Percentiles rank a stretch among this genome's conserved stretches.
phyloP scores from a whole-genome alignment of 2,888 invertebrate genomes.

The Catotricha subobsoleta region DNA sequence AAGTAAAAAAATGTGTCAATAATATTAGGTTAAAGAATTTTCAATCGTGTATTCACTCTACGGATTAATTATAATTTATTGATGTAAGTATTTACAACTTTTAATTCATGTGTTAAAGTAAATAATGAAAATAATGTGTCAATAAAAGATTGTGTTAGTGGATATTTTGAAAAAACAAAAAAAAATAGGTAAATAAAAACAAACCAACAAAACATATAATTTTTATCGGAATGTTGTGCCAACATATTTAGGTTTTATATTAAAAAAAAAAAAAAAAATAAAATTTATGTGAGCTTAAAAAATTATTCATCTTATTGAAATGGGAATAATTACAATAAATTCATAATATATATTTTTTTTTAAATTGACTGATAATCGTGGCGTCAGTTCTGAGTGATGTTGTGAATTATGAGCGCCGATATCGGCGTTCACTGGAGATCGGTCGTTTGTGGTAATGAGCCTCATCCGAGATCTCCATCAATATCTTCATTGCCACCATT shows the following conservation, averaged over 20 bases:
- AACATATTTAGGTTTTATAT: background rate
- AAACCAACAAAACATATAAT: background rate
- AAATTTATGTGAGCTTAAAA: background rate
- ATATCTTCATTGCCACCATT: conserved; percentile 13
- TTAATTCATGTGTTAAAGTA: too few relatives aligned
- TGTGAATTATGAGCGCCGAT: conserved; percentile 8
- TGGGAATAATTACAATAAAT: background rate
- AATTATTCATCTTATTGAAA: background rate
- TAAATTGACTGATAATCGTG: background rate
- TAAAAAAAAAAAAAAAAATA: background rate
- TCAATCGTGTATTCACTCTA: too few relatives aligned
- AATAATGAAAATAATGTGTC: too few relatives aligned
- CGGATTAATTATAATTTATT: too few relatives aligned
- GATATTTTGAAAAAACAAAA: too few relatives aligned
- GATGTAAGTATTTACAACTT: too few relatives aligned
- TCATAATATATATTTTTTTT: background rate
- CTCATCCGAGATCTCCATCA: conserved; percentile 9
- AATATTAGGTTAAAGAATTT: too few relatives aligned
- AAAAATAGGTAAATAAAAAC: background rate
- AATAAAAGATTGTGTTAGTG: too few relatives aligned
- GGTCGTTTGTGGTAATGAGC: conserved; percentile 5
- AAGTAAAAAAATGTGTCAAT: too few relatives aligned
- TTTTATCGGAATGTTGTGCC: background rate
- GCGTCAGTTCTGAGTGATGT: background rate
- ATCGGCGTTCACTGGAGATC: conserved; percentile 8